Evolutionary conservation across 2,113 vertebrate species (phyloP).

Genomic region (Elgaria multicarinata): DNA sequence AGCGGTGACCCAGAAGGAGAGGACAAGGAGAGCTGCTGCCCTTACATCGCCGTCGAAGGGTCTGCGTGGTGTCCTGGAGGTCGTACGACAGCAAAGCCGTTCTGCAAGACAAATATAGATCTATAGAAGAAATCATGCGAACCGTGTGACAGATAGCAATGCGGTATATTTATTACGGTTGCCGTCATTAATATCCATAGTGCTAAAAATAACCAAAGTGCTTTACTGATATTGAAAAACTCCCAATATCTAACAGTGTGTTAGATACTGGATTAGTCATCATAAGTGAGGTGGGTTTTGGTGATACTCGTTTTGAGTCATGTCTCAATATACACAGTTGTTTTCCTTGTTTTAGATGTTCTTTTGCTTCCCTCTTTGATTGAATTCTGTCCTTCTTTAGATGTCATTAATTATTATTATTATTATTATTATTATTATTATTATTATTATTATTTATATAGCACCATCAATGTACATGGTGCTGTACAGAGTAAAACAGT

Average conservation of each 20-base stretch:
- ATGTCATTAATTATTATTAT: background rate
- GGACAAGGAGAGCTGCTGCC: background rate
- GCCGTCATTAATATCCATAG: too few relatives aligned
- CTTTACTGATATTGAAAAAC: background rate
- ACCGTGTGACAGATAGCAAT: background rate
- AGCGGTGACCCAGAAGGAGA: background rate
- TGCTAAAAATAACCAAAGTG: background rate
- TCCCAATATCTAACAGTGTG: background rate
- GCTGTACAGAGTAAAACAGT: too few relatives aligned
- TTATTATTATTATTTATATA: too few relatives aligned
- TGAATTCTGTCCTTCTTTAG: background rate
- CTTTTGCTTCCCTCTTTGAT: too few relatives aligned
- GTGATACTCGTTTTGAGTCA: background rate
- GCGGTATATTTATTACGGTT: background rate
- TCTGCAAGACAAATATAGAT: constrained; percentile 75
- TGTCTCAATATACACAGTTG: background rate
- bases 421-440: too few relatives aligned
- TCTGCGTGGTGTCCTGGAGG: constrained; percentile 92
- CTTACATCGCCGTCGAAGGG: constrained; percentile 90
- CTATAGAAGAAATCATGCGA: background rate
- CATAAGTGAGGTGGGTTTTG: background rate
- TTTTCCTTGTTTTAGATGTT: background rate
- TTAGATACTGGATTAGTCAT: background rate
- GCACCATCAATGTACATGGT: too few relatives aligned
- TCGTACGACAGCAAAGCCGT: constrained; percentile 94